A percentile compares a stretch with the other conserved stretches of the same genome.
These are phyloP conservation scores for Urocolius indicus DNA, from an alignment of 2,113 vertebrate species.

Conservation along the genomic window DNA sequence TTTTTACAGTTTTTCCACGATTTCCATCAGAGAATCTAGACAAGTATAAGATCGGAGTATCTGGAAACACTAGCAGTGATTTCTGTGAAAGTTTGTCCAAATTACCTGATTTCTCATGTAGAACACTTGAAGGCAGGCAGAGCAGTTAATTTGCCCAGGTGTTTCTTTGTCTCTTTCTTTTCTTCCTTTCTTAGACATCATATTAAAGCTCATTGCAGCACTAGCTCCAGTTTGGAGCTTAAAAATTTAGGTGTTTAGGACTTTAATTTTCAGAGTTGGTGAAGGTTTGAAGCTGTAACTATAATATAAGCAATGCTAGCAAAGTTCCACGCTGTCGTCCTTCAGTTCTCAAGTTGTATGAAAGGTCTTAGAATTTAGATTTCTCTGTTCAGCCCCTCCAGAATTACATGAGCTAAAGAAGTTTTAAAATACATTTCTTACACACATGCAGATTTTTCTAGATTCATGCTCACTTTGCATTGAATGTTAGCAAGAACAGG, in stretches of 20 bases:
- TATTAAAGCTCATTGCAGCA: not conserved
- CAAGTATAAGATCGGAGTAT: not conserved
- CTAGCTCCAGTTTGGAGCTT: not conserved
- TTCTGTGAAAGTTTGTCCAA: not conserved
- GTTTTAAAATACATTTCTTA: not conserved
- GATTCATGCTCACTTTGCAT: not conserved
- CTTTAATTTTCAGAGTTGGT: not conserved
- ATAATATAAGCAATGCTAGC: not conserved
- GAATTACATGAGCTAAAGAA: not conserved
- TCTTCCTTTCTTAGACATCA: not conserved
- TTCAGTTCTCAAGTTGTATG: not conserved
- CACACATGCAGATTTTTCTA: not conserved
- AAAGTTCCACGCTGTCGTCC: fast-evolving
- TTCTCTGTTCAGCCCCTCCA: not conserved
- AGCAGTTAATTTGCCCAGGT: not conserved
- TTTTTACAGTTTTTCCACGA: not conserved
- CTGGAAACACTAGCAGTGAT: not conserved
- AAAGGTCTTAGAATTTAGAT: not conserved
- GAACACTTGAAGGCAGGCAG: not conserved
- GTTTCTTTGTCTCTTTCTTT: not conserved
- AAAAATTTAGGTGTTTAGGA: not conserved
- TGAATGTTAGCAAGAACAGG: not conserved
- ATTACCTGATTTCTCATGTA: not conserved
- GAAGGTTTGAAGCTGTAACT: not conserved
- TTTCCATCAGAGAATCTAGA: not conserved